Evolutionary conservation across 2,888 invertebrate species (phyloP), one percentile per base, ranked within the genome.

Genomic region (Scaptomyza parva): DNA sequence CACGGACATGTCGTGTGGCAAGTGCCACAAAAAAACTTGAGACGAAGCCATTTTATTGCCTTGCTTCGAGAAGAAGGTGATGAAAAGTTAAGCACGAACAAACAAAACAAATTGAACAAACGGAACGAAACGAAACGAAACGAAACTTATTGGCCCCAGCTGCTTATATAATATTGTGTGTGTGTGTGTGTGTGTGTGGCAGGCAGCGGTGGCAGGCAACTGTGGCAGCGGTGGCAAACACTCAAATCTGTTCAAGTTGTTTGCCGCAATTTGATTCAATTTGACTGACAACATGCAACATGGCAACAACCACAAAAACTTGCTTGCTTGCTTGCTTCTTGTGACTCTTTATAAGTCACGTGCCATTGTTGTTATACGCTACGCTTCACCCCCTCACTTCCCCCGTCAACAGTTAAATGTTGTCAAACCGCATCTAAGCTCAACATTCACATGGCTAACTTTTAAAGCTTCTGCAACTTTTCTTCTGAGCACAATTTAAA

Each of bases 241-340:
- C 70, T 76, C 59, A 81, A 81, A 81, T 85, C 79, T 82, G 71
- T 77, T 69, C 83, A 77, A 79, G 77, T 82, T 85, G 77, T 68
- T 70, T 74, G 85, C 79, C 79, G 58, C 82, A 81, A 82, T 81
- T 81, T 77, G 79, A 81, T 81, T 81, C 83, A 81, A 85, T 81
- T 81, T 82, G 67, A 69, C 75, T 68, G 78, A 60, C 78, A 71
- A 58, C 78, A 74, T 67, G 74, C 78, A 64, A 77, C 74, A 76
- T 65, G 70, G 55, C 61, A 68, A 48, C 66, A 35, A 55, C 61
- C 62, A 45, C 64, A 52, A 69, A 81, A 81, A 76, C 65, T 81
- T 78, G 65, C 40, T 77, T 69, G 39, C 70, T 53, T 51, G 85
- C 82, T 84, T 76, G 80, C 35, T 14, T 14, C 67, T 80, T 79